These are phyloP conservation scores for Beris chalybata DNA, from an alignment of 2,888 invertebrate genomes.

Conservation along the genomic window DNA sequence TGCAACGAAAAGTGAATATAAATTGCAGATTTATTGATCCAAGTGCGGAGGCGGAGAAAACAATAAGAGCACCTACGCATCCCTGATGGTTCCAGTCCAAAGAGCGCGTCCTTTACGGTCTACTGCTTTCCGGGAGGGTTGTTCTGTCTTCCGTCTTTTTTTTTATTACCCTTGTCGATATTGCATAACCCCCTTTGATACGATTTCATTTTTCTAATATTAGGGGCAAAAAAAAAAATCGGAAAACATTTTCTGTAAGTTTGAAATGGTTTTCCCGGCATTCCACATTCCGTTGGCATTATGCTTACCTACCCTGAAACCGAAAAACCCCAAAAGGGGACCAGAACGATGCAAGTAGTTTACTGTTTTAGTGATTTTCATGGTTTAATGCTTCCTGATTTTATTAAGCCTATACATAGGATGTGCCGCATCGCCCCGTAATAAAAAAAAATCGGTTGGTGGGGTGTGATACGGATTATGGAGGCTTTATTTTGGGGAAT, in stretches of 20 bases:
- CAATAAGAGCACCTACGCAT: background rate
- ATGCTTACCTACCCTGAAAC: slow-evolving; percentile 5
- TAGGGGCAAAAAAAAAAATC: background rate
- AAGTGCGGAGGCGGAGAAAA: background rate
- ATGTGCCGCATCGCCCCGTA: background rate
- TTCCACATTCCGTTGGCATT: slow-evolving; percentile 25
- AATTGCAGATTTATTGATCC: slow-evolving; percentile 35
- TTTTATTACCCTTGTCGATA: slow-evolving; percentile 12
- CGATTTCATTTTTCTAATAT: background rate
- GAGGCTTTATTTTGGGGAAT: slow-evolving; percentile 10
- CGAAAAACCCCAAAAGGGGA: slow-evolving; percentile 15
- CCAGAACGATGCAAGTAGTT: slow-evolving; percentile 35
- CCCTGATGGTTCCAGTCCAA: background rate
- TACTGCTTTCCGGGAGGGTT: slow-evolving; percentile 7
- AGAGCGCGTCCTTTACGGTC: slow-evolving; percentile 21
- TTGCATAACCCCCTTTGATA: background rate
- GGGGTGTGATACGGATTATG: slow-evolving; percentile 3
- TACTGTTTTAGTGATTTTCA: slow-evolving; percentile 55
- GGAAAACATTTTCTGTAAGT: slow-evolving; percentile 8
- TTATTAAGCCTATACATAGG: slow-evolving; percentile 42
- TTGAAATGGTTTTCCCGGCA: slow-evolving; percentile 5
- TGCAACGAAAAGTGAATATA: slow-evolving; percentile 38
- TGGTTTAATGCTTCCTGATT: slow-evolving; percentile 56
- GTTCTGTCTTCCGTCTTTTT: background rate
- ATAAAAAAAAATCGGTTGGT: slow-evolving; percentile 9